Conservation (phyloP, 2,113 vertebrate species). For the Peucedramus taeniatus region DNA sequence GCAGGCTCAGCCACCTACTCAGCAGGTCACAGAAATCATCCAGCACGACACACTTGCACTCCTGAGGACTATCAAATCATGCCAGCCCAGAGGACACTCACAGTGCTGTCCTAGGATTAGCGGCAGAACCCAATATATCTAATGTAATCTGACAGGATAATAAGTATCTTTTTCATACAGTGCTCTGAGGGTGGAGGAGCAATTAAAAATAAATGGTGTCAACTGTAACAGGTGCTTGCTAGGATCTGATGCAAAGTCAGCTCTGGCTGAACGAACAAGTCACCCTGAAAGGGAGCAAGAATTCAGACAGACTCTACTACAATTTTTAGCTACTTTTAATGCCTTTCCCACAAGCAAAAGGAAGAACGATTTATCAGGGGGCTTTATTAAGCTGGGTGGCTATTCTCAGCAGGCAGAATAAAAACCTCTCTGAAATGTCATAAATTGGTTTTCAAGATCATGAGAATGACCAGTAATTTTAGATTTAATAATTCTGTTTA, state of each 20-base stretch:
- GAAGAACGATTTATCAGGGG: background rate
- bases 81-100: background rate
- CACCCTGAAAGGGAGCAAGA: background rate
- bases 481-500: background rate
- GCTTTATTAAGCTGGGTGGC: background rate
- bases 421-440: background rate
- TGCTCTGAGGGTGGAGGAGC: background rate
- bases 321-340: background rate
- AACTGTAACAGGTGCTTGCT: background rate
- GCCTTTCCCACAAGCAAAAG: background rate
- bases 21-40: background rate
- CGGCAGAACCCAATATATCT: background rate
- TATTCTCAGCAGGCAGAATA: background rate
- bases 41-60: fast-evolving
- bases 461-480: background rate
- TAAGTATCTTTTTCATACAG: background rate
- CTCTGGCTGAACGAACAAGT: background rate
- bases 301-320: background rate
- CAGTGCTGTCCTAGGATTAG: background rate
- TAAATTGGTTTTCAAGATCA: background rate
- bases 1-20: background rate
- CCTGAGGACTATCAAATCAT: background rate
- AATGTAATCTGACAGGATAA: background rate
- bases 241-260: background rate
- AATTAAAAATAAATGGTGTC: slow-evolving; percentile 18